Percentiles rank a stretch among this genome's conserved stretches.
These are phyloP conservation scores for Aviceda subcristata DNA, from an alignment of 2,113 vertebrate species.

Conservation along the genomic window DNA sequence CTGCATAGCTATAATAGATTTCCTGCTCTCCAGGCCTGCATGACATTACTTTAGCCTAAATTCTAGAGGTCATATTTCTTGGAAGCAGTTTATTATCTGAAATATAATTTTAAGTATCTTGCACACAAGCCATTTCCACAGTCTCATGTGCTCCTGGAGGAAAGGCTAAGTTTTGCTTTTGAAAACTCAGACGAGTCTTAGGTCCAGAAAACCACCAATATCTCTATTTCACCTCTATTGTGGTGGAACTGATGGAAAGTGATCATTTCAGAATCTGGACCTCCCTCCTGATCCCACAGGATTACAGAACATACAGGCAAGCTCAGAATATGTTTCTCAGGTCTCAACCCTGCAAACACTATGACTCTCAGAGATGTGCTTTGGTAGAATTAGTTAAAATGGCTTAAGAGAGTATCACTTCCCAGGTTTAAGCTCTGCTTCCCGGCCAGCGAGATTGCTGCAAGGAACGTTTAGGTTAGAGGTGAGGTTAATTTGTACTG, in stretches of 20 bases:
- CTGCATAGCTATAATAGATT: background rate
- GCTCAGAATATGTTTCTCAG: background rate
- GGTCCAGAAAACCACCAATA: background rate
- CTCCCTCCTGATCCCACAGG: background rate
- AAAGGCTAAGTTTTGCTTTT: background rate
- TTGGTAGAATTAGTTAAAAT: background rate
- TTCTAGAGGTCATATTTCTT: background rate
- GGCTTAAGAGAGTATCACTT: background rate
- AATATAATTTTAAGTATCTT: background rate
- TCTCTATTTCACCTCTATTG: background rate
- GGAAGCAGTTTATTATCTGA: background rate
- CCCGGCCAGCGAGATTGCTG: background rate
- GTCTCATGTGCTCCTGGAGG: background rate
- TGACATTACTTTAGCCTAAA: background rate
- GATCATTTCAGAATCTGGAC: background rate
- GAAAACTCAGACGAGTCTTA: background rate
- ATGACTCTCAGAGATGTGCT: background rate
- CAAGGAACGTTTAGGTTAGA: background rate
- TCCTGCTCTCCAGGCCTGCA: background rate
- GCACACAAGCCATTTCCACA: background rate
- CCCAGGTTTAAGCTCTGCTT: background rate
- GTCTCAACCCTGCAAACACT: background rate
- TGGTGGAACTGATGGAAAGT: background rate
- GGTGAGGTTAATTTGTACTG: background rate
- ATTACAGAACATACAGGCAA: background rate